Percentiles rank a stretch among this genome's conserved stretches.
These are phyloP conservation scores for Drosophila conformis DNA, from an alignment of 2,888 invertebrate species.

Conservation along the genomic window DNA sequence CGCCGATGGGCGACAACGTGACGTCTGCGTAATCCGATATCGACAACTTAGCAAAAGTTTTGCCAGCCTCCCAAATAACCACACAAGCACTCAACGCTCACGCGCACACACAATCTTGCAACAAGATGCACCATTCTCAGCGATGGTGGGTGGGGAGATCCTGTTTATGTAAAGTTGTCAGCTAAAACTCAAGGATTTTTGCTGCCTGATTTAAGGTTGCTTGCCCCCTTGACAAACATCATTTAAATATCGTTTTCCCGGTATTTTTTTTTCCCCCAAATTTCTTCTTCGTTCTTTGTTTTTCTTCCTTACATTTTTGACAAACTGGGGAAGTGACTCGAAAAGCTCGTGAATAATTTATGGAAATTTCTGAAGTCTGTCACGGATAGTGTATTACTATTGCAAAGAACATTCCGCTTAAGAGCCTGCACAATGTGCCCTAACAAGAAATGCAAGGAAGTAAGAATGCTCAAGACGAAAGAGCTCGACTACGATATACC, in stretches of 20 bases:
- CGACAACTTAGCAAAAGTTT: slow-evolving; percentile 41
- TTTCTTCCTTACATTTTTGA: neutral
- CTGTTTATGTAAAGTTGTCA: slow-evolving; percentile 26
- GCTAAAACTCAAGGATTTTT: slow-evolving; percentile 23
- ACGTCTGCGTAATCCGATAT: slow-evolving; percentile 76
- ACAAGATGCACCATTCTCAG: slow-evolving; percentile 14
- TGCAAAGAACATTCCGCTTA: neutral
- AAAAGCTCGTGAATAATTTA: slow-evolving; percentile 16
- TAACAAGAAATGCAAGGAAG: neutral
- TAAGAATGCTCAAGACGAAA: neutral
- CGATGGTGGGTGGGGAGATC: neutral
- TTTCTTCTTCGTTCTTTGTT: neutral
- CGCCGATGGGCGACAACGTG: slow-evolving; percentile 59
- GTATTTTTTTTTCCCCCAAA: neutral
- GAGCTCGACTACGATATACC: neutral
- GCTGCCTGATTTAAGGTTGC: slow-evolving; percentile 34
- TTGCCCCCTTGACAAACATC: slow-evolving; percentile 36
- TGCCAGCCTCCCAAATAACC: slow-evolving; percentile 18
- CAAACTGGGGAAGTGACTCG: neutral
- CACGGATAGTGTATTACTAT: slow-evolving; percentile 4
- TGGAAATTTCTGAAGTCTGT: slow-evolving; percentile 11
- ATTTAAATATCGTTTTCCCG: slow-evolving; percentile 33
- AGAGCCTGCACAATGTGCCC: neutral
- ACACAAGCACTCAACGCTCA: slow-evolving; percentile 11
- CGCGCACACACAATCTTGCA: neutral